phyloP scores from a whole-genome alignment of 2,113 vertebrate genomes.

The Meles meles region DNA sequence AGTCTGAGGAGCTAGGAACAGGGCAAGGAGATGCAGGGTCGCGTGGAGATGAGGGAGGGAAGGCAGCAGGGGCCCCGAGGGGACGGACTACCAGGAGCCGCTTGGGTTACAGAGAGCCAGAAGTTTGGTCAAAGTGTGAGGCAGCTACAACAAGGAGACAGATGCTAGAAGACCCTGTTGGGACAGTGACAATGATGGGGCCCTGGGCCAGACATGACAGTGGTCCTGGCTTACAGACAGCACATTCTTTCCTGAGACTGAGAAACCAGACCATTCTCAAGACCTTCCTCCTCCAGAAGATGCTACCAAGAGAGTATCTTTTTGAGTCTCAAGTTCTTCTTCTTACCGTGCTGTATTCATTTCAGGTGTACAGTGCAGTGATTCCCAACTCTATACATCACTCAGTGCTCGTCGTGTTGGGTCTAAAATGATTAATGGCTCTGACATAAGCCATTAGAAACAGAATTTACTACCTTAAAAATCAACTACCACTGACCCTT shows the following conservation, averaged over 20 bases:
- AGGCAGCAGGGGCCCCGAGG: not conserved
- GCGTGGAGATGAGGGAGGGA: not conserved
- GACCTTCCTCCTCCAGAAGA: constrained; percentile 1
- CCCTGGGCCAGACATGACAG: not conserved
- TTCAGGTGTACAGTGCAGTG: not conserved
- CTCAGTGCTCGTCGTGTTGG: not conserved
- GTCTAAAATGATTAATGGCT: not conserved
- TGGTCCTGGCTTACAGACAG: not conserved
- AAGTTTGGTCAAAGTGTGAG: not conserved
- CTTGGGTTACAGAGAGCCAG: not conserved
- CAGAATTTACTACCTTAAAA: not conserved
- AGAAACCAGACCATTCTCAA: not conserved
- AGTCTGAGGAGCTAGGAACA: not conserved
- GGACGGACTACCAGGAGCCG: not conserved
- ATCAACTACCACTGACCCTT: not conserved
- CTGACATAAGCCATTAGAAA: not conserved
- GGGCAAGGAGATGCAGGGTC: not conserved
- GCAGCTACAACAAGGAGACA: not conserved
- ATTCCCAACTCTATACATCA: not conserved
- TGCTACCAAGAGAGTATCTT: not conserved
- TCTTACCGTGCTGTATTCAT: not conserved
- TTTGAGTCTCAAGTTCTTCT: not conserved
- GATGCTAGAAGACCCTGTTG: not conserved
- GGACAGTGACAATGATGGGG: not conserved
- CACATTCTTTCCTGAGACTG: not conserved